phyloP scores from a whole-genome alignment of 2,888 invertebrate species.

The Agriotes lineatus region DNA sequence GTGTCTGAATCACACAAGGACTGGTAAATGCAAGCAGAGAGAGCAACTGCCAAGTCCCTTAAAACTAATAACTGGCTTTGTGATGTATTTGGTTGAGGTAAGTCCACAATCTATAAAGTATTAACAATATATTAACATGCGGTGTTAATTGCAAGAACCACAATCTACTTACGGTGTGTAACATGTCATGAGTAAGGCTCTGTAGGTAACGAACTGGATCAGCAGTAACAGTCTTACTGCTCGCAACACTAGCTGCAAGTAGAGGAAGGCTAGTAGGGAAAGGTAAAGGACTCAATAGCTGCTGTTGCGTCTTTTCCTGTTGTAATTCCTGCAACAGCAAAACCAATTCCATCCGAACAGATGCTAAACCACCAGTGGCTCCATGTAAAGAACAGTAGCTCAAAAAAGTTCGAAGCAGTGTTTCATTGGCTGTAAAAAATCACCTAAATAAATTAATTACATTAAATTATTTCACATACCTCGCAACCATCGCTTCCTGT shows the following conservation, averaged over 20 bases:
- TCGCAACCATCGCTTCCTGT: conserved; percentile 91
- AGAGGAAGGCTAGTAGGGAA: conserved; percentile 97
- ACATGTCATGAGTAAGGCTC: conserved; percentile 88
- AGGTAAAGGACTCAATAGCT: conserved; percentile 91
- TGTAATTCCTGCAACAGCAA: conserved; percentile 93
- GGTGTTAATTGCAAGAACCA: neutral
- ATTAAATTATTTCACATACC: conserved; percentile 70
- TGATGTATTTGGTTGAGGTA: conserved; percentile 73
- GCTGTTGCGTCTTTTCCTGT: conserved; percentile 96
- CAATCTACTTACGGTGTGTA: conserved; percentile 78
- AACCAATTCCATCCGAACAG: conserved; percentile 96
- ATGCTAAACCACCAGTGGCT: conserved; percentile 93
- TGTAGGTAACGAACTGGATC: conserved; percentile 96
- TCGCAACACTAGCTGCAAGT: conserved; percentile 95
- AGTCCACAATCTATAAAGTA: conserved; percentile 62
- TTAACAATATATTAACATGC: neutral
- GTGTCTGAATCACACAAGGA: conserved; percentile 92
- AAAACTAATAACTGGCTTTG: conserved; percentile 85
- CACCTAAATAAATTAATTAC: too few species aligned
- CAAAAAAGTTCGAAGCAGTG: conserved; percentile 90
- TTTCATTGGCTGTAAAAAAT: conserved; percentile 85
- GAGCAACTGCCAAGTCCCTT: conserved; percentile 92
- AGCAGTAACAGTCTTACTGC: conserved; percentile 96
- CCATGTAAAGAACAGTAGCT: conserved; percentile 97
- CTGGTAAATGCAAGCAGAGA: conserved; percentile 99